Evolutionary conservation across 1,140 invertebrate genomes (phyloP).

Genomic region (Nomia melanderi): DNA sequence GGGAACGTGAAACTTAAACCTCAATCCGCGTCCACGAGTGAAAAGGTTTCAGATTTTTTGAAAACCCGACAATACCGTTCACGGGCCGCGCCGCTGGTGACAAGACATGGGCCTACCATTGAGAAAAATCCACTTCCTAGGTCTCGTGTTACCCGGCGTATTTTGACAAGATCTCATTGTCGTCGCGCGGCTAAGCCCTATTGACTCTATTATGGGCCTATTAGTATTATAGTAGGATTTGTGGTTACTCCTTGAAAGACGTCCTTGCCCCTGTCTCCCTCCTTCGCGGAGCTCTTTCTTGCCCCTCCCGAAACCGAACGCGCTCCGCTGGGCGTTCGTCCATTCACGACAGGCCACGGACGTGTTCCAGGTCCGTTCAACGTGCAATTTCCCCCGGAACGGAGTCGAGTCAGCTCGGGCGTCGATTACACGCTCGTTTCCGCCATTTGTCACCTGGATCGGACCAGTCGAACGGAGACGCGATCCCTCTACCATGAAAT

Average conservation of each 20-base stretch:
- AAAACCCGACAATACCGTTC: slow-evolving; percentile 69
- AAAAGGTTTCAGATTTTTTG: slow-evolving; percentile 75
- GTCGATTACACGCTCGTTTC: neutral
- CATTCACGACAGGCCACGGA: slow-evolving; percentile 34
- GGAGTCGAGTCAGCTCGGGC: slow-evolving; percentile 26
- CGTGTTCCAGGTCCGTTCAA: slow-evolving; percentile 31
- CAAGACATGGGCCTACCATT: slow-evolving; percentile 68
- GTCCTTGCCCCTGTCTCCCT: slow-evolving; percentile 50
- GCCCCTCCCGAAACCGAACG: slow-evolving; percentile 44
- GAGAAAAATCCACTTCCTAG: slow-evolving; percentile 80
- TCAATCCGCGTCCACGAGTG: slow-evolving; percentile 65
- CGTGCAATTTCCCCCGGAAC: slow-evolving; percentile 43
- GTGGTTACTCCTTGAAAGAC: slow-evolving; percentile 75
- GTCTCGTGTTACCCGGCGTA: slow-evolving; percentile 79
- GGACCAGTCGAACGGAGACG: no score
- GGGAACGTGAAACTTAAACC: slow-evolving; percentile 74
- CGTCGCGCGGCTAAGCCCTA: slow-evolving; percentile 76
- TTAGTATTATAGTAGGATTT: slow-evolving; percentile 81
- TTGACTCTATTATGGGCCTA: slow-evolving; percentile 81
- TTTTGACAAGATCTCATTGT: slow-evolving; percentile 82
- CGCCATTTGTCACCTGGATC: slow-evolving; percentile 4
- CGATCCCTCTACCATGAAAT: no score
- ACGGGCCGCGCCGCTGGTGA: slow-evolving; percentile 51
- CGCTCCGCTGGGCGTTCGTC: neutral
- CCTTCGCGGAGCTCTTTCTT: slow-evolving; percentile 66